Evolutionary conservation across 2,888 invertebrate genomes (phyloP).

Genomic region (Miltochrista miniata): DNA sequence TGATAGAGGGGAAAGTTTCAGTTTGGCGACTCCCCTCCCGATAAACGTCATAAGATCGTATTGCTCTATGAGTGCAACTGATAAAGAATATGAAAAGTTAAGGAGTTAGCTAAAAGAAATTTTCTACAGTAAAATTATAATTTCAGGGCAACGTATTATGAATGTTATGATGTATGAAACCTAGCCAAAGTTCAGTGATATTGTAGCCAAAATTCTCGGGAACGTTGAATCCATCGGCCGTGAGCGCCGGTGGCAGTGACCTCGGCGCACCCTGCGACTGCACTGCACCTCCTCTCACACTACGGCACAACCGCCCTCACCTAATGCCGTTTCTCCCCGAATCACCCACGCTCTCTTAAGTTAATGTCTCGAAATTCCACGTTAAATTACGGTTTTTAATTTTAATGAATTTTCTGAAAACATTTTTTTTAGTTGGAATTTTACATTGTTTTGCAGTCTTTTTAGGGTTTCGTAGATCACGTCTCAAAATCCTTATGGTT

Average conservation of each 20-base stretch:
- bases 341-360: conserved; percentile 26
- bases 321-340: conserved; percentile 37
- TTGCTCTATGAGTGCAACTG: too few species aligned
- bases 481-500: too few species aligned
- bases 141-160: conserved; percentile 15
- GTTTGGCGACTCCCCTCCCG: too few species aligned
- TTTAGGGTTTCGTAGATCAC: too few species aligned
- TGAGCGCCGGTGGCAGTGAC: conserved; percentile 84
- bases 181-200: conserved; percentile 50
- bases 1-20: too few species aligned
- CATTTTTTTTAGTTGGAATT: too few species aligned
- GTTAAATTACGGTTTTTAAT: conserved; percentile 18
- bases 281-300: conserved; percentile 58
- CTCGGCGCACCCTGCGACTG: conserved; percentile 83
- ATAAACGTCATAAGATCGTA: too few species aligned
- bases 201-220: conserved; percentile 70
- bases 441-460: neutral
- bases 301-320: conserved; percentile 38
- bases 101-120: neutral
- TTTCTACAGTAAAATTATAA: conserved; percentile 4
- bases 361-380: conserved; percentile 34
- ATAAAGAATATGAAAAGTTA: too few species aligned
- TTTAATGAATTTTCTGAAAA: too few species aligned
- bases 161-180: conserved; percentile 9
- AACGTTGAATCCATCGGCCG: conserved; percentile 67